phyloP scores from a whole-genome alignment of 2,113 vertebrate genomes.

The Antigone vipio region DNA sequence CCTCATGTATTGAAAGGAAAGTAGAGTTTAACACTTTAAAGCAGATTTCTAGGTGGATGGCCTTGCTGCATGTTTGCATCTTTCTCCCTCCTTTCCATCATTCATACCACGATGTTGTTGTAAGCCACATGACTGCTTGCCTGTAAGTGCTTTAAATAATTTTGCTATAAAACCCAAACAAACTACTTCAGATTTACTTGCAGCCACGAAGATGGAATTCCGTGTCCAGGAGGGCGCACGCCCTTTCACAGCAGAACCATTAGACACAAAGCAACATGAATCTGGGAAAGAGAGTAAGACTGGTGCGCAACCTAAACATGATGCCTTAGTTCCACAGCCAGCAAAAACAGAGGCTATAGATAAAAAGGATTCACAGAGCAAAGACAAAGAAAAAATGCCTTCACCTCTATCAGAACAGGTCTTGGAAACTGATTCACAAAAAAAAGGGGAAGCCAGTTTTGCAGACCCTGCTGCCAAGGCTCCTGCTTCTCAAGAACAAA shows the following conservation, averaged over 20 bases:
- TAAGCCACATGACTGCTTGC: constrained; percentile 64
- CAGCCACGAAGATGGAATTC: constrained; percentile 97
- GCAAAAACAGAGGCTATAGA: constrained; percentile 59
- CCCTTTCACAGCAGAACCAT: constrained; percentile 68
- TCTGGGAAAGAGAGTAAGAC: constrained; percentile 66
- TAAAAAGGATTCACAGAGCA: constrained; percentile 43
- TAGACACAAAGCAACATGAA: constrained; percentile 66
- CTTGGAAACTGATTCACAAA: constrained; percentile 23
- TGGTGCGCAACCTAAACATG: constrained; percentile 70
- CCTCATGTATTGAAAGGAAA: background rate
- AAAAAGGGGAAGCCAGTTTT: constrained; percentile 42
- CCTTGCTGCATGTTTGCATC: constrained; percentile 73
- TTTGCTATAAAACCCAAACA: constrained; percentile 78
- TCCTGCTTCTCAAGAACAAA: constrained; percentile 46
- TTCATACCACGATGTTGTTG: constrained; percentile 54
- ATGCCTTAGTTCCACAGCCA: constrained; percentile 75
- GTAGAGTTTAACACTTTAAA: constrained; percentile 21
- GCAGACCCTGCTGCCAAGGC: constrained; percentile 40
- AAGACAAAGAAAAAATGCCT: constrained; percentile 59
- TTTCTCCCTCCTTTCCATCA: constrained; percentile 54
- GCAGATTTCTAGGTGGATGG: constrained; percentile 53
- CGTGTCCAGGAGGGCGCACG: constrained; percentile 77
- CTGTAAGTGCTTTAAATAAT: constrained; percentile 70
- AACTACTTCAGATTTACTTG: constrained; percentile 95
- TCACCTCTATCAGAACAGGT: constrained; percentile 39